Conservation (phyloP, 2,797 vertebrate species). For the Gymnocypris eckloni region DNA sequence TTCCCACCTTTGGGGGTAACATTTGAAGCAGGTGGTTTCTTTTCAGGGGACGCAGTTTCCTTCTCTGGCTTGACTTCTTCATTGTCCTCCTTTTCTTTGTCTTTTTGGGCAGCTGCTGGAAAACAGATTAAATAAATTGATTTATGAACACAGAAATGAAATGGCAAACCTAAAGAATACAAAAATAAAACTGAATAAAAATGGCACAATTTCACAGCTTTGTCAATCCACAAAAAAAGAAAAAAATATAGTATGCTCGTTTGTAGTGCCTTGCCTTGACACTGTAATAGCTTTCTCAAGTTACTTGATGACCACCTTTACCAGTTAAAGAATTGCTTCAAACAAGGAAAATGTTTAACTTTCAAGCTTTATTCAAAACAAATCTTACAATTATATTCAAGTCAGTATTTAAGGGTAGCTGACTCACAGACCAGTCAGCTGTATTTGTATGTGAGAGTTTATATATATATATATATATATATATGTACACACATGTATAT, state of each 20-base stretch:
- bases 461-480: neutral
- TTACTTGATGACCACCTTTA: neutral
- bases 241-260: neutral
- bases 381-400: neutral
- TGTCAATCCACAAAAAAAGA: neutral
- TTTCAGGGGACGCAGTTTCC: slow-evolving; percentile 70
- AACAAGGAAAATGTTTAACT: neutral
- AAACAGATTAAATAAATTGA: slow-evolving; percentile 12
- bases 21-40: slow-evolving; percentile 60
- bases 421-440: no score
- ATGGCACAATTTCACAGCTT: neutral
- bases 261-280: slow-evolving; percentile 60
- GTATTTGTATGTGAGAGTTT: neutral
- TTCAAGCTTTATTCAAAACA: slow-evolving; percentile 3
- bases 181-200: no score
- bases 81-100: slow-evolving; percentile 71
- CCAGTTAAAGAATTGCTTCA: neutral
- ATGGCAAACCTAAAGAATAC: neutral
- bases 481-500: neutral
- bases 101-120: slow-evolving; percentile 69
- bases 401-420: neutral
- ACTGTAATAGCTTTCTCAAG: slow-evolving; percentile 13
- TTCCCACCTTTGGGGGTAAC: slow-evolving; percentile 67
- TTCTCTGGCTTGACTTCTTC: slow-evolving; percentile 72
- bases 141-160: neutral